phyloP scores from a whole-genome alignment of 1,140 invertebrate genomes.

The Agrilus planipennis region DNA sequence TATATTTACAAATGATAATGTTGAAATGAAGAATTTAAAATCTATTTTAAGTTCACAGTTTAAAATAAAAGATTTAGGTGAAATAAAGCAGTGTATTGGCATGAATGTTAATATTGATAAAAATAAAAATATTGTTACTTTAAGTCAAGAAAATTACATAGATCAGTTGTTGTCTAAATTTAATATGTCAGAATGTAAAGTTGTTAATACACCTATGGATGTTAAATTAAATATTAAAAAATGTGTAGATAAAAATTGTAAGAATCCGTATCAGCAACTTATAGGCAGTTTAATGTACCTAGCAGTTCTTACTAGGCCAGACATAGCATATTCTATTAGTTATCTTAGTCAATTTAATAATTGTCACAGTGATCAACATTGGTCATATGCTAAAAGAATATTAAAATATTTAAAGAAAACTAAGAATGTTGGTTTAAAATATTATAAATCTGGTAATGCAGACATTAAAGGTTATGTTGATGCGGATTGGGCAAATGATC shows the following conservation, averaged over 20 bases:
- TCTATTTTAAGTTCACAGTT: no score
- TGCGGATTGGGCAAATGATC: constrained; percentile 4
- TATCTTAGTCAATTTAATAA: constrained; percentile 22
- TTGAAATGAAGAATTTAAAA: no score
- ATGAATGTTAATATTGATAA: no score
- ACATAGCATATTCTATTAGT: constrained; percentile 33
- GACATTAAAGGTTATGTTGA: constrained; percentile 4
- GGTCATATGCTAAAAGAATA: constrained; percentile 29
- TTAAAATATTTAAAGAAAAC: constrained; percentile 34
- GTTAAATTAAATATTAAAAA: not conserved
- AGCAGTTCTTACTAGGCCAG: constrained; percentile 27
- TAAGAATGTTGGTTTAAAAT: constrained; percentile 15
- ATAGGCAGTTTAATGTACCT: constrained; percentile 33
- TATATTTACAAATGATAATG: no score
- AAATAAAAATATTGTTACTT: no score
- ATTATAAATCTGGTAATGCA: no score
- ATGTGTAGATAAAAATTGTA: not conserved
- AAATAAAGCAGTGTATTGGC: no score
- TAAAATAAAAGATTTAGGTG: no score
- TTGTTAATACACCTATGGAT: not conserved
- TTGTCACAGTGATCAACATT: constrained; percentile 19
- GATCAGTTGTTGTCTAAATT: not conserved
- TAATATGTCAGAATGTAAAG: constrained; percentile 2
- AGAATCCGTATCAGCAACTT: constrained; percentile 23
- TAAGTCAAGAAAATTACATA: not conserved